A percentile compares a stretch with the other conserved stretches of the same genome.
Conservation (phyloP, 2,888 invertebrate species). For the Platycheirus albimanus region DNA sequence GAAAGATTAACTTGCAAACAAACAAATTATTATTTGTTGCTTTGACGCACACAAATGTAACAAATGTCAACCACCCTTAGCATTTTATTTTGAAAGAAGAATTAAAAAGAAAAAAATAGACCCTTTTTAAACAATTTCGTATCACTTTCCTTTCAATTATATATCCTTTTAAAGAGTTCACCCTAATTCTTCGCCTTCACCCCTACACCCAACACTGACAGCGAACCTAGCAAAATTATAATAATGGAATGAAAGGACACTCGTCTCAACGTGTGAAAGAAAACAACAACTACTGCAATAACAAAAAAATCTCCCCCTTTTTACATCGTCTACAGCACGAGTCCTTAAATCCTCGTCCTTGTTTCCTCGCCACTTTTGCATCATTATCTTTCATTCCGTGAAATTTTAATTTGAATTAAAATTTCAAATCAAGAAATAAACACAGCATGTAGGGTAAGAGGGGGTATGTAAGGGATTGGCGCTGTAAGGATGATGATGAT, state of each 20-base stretch:
- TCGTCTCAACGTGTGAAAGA: conserved; percentile 45
- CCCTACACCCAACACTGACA: not conserved
- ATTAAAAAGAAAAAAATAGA: conserved; percentile 15
- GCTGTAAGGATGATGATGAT: conserved; percentile 7
- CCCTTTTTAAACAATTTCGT: conserved; percentile 54
- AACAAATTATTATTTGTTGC: not conserved
- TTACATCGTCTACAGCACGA: conserved; percentile 6
- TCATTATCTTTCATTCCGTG: conserved; percentile 72
- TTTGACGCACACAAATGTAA: not conserved
- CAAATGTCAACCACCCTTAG: not conserved
- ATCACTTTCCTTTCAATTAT: conserved; percentile 72
- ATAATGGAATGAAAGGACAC: conserved; percentile 67
- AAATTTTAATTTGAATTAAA: conserved; percentile 75
- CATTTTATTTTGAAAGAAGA: not conserved
- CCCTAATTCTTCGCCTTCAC: conserved; percentile 17
- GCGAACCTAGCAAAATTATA: conserved; percentile 17
- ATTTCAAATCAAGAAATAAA: conserved; percentile 70
- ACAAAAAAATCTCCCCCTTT: conserved; percentile 32
- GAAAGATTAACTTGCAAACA: not conserved
- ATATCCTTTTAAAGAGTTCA: conserved; percentile 57
- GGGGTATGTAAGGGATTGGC: not conserved
- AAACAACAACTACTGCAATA: conserved; percentile 32
- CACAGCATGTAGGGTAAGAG: conserved; percentile 3
- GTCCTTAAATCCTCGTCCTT: conserved; percentile 13
- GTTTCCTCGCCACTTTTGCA: conserved; percentile 9